These are phyloP conservation scores for Sycophila texana DNA, from an alignment of 2,888 invertebrate genomes.

Conservation along the genomic window DNA sequence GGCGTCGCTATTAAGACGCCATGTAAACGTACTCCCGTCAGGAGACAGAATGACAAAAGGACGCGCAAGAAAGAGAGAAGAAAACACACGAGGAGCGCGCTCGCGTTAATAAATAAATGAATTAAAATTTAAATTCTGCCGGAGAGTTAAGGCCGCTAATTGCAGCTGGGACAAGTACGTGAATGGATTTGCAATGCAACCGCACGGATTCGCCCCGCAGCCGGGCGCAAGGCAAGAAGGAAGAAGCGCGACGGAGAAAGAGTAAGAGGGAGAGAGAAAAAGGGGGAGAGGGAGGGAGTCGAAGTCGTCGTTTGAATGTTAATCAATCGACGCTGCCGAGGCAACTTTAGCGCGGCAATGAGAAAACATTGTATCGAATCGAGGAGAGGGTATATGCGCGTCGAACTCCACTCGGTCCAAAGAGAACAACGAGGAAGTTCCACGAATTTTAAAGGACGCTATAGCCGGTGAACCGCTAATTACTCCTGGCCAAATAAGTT, in stretches of 20 bases:
- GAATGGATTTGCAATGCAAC: slow-evolving; percentile 64
- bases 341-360: slow-evolving; percentile 32
- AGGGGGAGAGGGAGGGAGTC: not conserved
- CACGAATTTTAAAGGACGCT: slow-evolving; percentile 22
- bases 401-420: not conserved
- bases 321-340: slow-evolving; percentile 51
- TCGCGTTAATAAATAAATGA: slow-evolving; percentile 67
- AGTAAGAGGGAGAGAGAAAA: not conserved
- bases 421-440: slow-evolving; percentile 23
- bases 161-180: slow-evolving; percentile 65
- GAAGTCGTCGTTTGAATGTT: slow-evolving; percentile 61
- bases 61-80: not conserved
- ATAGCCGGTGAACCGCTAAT: not conserved
- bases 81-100: slow-evolving; percentile 57
- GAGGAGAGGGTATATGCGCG: not conserved
- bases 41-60: not conserved
- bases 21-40: not conserved
- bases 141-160: slow-evolving; percentile 68
- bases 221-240: slow-evolving; percentile 23
- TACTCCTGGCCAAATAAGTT: not conserved
- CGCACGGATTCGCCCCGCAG: slow-evolving; percentile 31
- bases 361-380: slow-evolving; percentile 31
- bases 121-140: slow-evolving; percentile 69
- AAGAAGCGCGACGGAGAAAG: not conserved
- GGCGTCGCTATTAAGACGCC: slow-evolving; percentile 7